Conservation (phyloP, 2,797 vertebrate species). For the Pantherophis alleghaniensis region DNA sequence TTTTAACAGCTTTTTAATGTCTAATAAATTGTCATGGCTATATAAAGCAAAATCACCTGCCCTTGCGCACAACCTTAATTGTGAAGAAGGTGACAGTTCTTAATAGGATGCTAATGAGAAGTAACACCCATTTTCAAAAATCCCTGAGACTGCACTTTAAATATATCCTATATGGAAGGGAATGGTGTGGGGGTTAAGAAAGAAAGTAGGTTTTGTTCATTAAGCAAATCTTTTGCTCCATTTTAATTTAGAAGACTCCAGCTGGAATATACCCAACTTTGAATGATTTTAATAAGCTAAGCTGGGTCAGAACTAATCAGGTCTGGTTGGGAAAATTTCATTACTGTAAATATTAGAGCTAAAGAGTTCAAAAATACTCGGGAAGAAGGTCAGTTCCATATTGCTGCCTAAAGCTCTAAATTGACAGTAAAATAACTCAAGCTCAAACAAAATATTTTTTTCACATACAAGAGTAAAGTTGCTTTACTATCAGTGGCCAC, state of each 20-base stretch:
- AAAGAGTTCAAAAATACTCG: not conserved
- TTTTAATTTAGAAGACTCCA: not conserved
- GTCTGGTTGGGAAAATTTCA: not conserved
- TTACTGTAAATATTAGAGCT: not conserved
- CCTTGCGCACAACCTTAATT: not conserved
- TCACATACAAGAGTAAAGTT: not conserved
- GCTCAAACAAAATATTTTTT: not conserved
- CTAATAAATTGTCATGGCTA: not conserved
- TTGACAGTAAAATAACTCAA: not conserved
- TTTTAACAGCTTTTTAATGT: not conserved
- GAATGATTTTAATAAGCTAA: not conserved
- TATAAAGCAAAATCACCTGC: not conserved
- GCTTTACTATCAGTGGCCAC: not conserved
- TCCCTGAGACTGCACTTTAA: not conserved
- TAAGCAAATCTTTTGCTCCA: not conserved
- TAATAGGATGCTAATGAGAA: not conserved
- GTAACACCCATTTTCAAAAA: not conserved
- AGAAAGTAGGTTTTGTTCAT: not conserved
- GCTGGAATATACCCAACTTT: not conserved
- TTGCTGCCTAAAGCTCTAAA: not conserved
- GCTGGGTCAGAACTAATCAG: not conserved
- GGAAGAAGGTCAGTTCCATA: not conserved
- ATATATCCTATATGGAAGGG: not conserved
- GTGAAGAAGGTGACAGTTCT: not conserved
- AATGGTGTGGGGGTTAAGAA: not conserved